Base-by-base conservation (phyloP, 2,113 vertebrate genomes). In the Hiodon tergisus region DNA sequence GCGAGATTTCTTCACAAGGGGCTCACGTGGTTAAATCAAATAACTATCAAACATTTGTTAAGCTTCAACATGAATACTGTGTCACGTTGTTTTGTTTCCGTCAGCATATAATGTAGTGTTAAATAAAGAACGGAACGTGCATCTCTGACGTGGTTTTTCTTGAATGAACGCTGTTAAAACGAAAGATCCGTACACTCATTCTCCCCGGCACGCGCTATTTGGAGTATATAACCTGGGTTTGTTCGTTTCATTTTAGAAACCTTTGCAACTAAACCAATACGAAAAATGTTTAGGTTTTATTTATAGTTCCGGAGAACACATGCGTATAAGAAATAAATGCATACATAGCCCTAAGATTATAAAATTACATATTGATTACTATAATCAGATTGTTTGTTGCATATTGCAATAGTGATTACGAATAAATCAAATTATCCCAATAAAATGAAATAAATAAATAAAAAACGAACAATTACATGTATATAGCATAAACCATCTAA, bases 231-330 rank as follows among this genome's bases (percentile, higher is more conserved):
- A 46, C n/a, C 16, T 55, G 14, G 58, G 9, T 4, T 4, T 47
- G 8, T 47, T n/a, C 54, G 11, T 57, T 52, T 57, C 54, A 46
- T 31, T 13, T 63, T 54, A 53, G 16, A 73, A 73, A 73, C 54
- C 4, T 13, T 47, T 52, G 1, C 9, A 67, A 76, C 46, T 6
- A 14, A 69, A 61, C 67, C 57, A 63, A 66, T 58, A 8, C 51
- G 17, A 31, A 72, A 78, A 76, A 67, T 73, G 75, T 67, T 78
- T 81, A 60, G 55, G 71, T 57, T 88, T 88, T 84, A 84, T 89
- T 88, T 83, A 87, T 84, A 89, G 75, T 85, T 85, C 79, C 85
- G 83, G 80, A 87, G 82, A 86, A 76, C 70, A 84, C 91, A 91
- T 91, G 91, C 90, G 83, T 82, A 74, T 79, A 76, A 81, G 79